Percentiles rank a stretch among this genome's conserved stretches.
Evolutionary conservation across 2,888 invertebrate genomes (phyloP).

Genomic region (Trachelus stipa): DNA sequence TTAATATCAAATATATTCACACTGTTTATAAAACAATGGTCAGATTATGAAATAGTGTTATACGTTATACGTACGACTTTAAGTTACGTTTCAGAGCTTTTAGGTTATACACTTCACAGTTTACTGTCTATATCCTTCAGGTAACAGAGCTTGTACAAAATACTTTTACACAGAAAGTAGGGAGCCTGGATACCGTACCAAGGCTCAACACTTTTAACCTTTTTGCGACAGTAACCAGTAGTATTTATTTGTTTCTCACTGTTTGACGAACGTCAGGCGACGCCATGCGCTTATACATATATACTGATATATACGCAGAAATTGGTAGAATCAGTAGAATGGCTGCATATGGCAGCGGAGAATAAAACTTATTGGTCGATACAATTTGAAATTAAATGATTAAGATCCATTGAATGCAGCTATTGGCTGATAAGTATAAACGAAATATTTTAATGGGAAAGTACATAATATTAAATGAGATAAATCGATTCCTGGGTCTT

Average conservation of each 20-base stretch:
- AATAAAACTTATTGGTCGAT: not conserved
- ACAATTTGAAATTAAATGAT: not conserved
- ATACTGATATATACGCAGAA: no score
- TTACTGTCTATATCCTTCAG: not conserved
- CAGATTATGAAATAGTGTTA: not conserved
- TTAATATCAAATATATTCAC: not conserved
- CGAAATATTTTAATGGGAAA: no score
- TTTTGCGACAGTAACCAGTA: not conserved
- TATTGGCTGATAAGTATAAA: no score
- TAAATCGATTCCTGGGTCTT: no score
- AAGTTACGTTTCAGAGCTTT: not conserved
- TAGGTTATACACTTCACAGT: not conserved
- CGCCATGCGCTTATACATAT: not conserved
- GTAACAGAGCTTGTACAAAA: not conserved
- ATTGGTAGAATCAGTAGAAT: not conserved
- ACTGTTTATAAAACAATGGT: not conserved
- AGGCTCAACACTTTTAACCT: not conserved
- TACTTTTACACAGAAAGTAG: not conserved
- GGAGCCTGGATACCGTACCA: not conserved
- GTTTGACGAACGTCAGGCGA: not conserved
- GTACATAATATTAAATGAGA: no score
- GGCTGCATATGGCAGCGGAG: not conserved
- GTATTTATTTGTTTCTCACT: not conserved
- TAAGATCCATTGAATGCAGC: no score
- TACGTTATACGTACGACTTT: not conserved